Percentiles rank a stretch among this genome's conserved stretches.
These are phyloP conservation scores for Rhinolophus ferrumequinum DNA, from an alignment of 2,113 vertebrate species.

Conservation along the genomic window DNA sequence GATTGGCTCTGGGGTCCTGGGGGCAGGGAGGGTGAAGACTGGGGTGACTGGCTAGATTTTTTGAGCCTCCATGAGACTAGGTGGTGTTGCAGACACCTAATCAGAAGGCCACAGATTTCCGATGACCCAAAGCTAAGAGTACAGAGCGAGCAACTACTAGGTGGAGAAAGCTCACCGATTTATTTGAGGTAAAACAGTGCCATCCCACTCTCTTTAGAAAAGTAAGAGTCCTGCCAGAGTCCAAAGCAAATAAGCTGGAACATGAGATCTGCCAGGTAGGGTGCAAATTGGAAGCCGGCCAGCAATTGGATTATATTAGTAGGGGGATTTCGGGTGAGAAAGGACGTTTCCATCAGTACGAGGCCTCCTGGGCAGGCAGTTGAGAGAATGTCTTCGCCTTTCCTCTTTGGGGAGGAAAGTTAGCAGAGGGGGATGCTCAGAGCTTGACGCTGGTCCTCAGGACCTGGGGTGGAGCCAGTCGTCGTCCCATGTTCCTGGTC, in stretches of 20 bases:
- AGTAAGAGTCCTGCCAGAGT: neutral
- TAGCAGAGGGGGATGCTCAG: fast-evolving
- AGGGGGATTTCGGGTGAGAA: neutral
- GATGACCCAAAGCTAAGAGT: neutral
- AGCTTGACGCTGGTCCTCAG: neutral
- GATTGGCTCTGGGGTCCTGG: neutral
- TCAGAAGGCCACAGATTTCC: neutral
- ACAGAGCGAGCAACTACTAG: neutral
- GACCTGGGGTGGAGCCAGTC: neutral
- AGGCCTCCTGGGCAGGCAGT: neutral
- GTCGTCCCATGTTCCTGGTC: neutral
- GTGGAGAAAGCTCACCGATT: neutral
- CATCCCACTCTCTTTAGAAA: neutral
- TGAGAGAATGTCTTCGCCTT: neutral
- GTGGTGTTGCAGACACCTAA: neutral
- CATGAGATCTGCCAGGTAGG: neutral
- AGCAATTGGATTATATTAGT: neutral
- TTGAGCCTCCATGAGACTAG: neutral
- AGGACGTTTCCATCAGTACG: fast-evolving
- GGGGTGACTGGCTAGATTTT: neutral
- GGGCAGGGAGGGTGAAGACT: neutral
- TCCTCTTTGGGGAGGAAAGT: neutral
- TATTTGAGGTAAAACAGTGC: constrained; percentile 26
- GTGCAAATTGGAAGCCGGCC: neutral
- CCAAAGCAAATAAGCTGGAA: constrained; percentile 47